These are phyloP conservation scores for Avahi laniger DNA, from an alignment of 2,797 vertebrate genomes.

Conservation along the genomic window DNA sequence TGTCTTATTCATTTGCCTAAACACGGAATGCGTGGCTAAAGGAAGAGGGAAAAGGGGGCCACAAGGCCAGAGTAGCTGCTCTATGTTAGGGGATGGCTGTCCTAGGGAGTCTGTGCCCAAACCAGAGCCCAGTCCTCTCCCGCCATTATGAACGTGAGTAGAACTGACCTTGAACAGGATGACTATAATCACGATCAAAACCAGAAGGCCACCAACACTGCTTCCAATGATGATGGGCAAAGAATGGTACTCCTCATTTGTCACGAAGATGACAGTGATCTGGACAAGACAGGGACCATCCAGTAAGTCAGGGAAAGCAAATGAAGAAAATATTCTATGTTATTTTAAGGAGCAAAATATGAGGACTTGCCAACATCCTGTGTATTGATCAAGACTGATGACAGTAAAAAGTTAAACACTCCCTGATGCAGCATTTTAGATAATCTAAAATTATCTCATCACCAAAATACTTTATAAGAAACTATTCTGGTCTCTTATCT, in stretches of 20 bases:
- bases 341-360: constrained; percentile 56
- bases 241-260: constrained; percentile 44
- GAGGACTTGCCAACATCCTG: not conserved
- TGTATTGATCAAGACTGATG: not conserved
- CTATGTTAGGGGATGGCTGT: not conserved
- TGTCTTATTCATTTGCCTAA: not conserved
- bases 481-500: not conserved
- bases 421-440: not conserved
- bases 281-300: constrained; percentile 60
- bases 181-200: constrained; percentile 82
- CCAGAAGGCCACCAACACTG: constrained; percentile 82
- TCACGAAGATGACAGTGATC: constrained; percentile 82
- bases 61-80: not conserved
- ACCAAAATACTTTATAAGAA: not conserved
- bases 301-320: not conserved
- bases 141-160: fast-evolving
- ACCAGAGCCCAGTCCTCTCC: not conserved
- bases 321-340: not conserved
- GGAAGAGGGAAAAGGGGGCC: not conserved
- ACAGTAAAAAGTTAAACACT: not conserved
- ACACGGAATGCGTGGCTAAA: not conserved
- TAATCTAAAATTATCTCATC: not conserved
- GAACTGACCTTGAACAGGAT: constrained; percentile 85
- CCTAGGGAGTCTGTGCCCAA: not conserved
- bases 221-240: constrained; percentile 79